Evolutionary conservation across 1,140 invertebrate species (phyloP).

Genomic region (Drosophila littoralis): DNA sequence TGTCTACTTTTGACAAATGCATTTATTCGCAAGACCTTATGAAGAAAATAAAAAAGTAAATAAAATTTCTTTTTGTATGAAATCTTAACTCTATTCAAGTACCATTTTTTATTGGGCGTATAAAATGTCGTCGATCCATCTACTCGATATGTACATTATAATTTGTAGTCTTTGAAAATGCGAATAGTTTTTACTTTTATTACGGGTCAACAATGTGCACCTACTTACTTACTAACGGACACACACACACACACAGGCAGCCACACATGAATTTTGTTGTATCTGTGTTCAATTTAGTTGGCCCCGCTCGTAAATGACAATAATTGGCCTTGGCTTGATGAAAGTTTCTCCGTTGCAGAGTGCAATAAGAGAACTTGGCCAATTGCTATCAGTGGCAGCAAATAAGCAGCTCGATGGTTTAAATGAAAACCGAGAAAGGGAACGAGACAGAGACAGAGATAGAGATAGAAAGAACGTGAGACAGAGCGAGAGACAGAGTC

Average conservation of each 20-base stretch:
- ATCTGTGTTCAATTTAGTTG: constrained; percentile 24
- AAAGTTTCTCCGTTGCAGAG: constrained; percentile 10
- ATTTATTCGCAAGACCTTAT: no score
- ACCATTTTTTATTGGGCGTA: neutral
- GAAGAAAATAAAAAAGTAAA: no score
- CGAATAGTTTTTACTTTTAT: constrained; percentile 13
- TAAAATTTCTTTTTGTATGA: neutral
- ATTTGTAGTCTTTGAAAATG: neutral
- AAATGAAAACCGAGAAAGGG: neutral
- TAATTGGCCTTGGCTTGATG: constrained; percentile 41
- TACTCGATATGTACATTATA: neutral
- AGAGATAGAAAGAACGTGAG: neutral
- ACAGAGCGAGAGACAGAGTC: neutral
- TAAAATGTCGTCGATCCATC: neutral
- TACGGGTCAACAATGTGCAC: constrained; percentile 1
- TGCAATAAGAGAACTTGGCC: constrained; percentile 31
- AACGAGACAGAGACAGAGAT: neutral
- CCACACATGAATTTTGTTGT: neutral
- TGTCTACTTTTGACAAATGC: no score
- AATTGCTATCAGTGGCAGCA: constrained; percentile 9
- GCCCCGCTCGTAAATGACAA: constrained; percentile 28
- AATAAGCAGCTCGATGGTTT: constrained; percentile 6
- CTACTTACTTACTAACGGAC: neutral
- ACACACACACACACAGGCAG: neutral
- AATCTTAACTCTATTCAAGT: neutral